These are phyloP conservation scores for Anarrhichthys ocellatus DNA, from an alignment of 2,113 vertebrate species.

Conservation along the genomic window DNA sequence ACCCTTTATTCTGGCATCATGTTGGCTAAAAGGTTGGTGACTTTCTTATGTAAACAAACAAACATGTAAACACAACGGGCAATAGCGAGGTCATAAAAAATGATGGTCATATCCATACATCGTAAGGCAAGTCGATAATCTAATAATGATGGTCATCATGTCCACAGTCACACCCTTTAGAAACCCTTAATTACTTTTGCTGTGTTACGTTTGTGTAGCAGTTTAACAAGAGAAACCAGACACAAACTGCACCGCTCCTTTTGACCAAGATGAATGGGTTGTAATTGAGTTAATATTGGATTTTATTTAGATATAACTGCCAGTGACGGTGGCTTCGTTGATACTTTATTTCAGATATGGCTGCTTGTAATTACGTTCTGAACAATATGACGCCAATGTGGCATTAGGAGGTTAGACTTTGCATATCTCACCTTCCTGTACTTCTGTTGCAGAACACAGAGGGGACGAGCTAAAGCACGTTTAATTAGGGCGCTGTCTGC, in stretches of 20 bases:
- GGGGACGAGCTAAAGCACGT: constrained; percentile 5
- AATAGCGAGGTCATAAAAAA: not conserved
- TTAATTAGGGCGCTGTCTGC: not conserved
- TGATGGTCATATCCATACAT: not conserved
- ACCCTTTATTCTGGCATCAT: not conserved
- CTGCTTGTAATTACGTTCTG: not conserved
- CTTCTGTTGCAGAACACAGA: not conserved
- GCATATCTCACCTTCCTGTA: not conserved
- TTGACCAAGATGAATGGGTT: not conserved
- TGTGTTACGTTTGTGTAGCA: not conserved
- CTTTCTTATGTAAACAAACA: not conserved
- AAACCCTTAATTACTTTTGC: not conserved
- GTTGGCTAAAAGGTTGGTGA: not conserved
- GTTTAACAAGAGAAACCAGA: not conserved
- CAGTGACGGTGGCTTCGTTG: not conserved
- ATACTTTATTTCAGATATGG: not conserved
- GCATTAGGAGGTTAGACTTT: not conserved
- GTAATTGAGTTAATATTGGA: not conserved
- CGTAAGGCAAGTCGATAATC: not conserved
- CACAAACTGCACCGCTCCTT: not conserved
- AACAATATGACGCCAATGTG: not conserved
- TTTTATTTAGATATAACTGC: not conserved
- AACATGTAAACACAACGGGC: not conserved
- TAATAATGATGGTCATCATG: not conserved
- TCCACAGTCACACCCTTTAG: not conserved